These are phyloP conservation scores for Panopea generosa DNA, from an alignment of 2,888 invertebrate genomes.

Conservation along the genomic window DNA sequence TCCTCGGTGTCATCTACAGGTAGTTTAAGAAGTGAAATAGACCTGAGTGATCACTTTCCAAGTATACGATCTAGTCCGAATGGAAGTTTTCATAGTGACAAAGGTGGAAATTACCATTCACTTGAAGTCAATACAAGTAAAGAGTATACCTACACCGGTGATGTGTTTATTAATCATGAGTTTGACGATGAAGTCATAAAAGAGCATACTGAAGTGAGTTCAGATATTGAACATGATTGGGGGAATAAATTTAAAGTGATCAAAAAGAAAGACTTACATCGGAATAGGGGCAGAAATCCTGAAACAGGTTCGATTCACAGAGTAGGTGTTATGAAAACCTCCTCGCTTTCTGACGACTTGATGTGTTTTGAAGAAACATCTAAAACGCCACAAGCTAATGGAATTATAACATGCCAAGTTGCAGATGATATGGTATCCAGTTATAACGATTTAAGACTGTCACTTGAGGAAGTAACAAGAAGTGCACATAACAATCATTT, in stretches of 20 bases:
- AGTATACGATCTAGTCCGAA: slow-evolving; percentile 49
- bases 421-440: slow-evolving; percentile 61
- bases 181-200: background rate
- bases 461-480: slow-evolving; percentile 52
- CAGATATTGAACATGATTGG: slow-evolving; percentile 8
- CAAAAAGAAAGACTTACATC: slow-evolving; percentile 5
- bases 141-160: slow-evolving; percentile 49
- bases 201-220: slow-evolving; percentile 3
- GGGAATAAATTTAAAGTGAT: slow-evolving; percentile 24
- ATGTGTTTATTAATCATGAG: slow-evolving; percentile 48
- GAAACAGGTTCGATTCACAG: background rate
- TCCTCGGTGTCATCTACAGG: slow-evolving; percentile 37
- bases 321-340: slow-evolving; percentile 7
- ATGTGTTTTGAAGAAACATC: slow-evolving; percentile 34
- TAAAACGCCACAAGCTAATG: background rate
- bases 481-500: slow-evolving; percentile 42
- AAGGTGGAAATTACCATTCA: background rate
- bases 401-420: slow-evolving; percentile 53
- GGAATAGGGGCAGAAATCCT: background rate
- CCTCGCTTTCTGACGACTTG: slow-evolving; percentile 41
- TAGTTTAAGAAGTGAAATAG: slow-evolving; percentile 40
- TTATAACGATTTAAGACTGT: slow-evolving; percentile 53
- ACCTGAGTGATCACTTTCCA: slow-evolving; percentile 50
- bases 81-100: slow-evolving; percentile 23
- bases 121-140: slow-evolving; percentile 2